Base-by-base conservation (phyloP, 2,888 invertebrate genomes). In the Notocelia uddmanniana region DNA sequence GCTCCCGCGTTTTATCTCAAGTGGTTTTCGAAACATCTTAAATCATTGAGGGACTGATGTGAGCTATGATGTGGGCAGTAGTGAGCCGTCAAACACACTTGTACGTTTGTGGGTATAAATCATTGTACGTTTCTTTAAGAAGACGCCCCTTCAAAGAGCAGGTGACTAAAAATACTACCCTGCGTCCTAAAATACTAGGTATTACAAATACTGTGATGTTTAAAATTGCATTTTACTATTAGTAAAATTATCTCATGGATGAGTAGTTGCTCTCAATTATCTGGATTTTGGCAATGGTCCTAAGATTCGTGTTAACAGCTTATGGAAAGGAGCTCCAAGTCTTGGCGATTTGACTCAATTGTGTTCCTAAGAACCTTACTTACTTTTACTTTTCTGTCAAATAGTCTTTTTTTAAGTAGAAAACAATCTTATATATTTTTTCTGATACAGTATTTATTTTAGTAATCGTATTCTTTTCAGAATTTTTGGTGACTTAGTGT, bases 1-100 rank as follows among this genome's bases (percentile, higher is more conserved):
- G 81, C 82, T 85, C 81, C 84, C 81, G 76, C 75, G 76, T 76
- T 78, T 76, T 77, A 69, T 68, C 68, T 68, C 55, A 19, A 72
- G 64, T 41, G 21, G 21, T 26, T 66, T 71, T 66, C 48, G 50
- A 59, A 55, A 57, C 18, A 26, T 34, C 18, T 41, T 68, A 67
- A 57, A 67, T 66, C 54, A 66, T 55, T 34, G 45, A 6, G 15
- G 18, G 19, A 23, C 41, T 63, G 19, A 62, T 31, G 62, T 62
- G 45, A 48, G 23, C 41, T 59, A 41, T 41, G 59, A 59, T 11
- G 57, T 57, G n/a, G 23, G 55, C 26, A 26, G 55, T 15, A n/a
- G 55, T 15, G 55, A 26, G 21, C n/a, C n/a, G 9, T 13, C 26
- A 26, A 54, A 54, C 54, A 5, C 50, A 18, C 9, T 6, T 0